Base-by-base conservation (phyloP, 2,797 vertebrate species). In the Amniataba percoides region DNA sequence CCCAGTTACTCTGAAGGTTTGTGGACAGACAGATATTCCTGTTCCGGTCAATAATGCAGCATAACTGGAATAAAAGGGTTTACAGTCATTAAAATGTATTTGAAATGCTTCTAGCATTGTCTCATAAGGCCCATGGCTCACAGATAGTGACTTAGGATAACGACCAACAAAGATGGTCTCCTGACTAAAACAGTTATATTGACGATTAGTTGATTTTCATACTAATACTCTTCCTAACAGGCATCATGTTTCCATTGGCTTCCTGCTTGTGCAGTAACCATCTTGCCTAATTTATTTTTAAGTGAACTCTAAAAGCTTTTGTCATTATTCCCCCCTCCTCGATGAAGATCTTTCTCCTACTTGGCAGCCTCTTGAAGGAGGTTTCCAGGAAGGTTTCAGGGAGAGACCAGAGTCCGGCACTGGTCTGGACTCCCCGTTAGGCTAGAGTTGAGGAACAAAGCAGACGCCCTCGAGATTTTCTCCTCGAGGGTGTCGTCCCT, bases 251-350 rank as follows among this genome's bases (percentile, higher is more conserved):
- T 68, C 52, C 27, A 77, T 67, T 64, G 57, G 78, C 67, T 78
- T 66, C 74, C 81, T 78, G 76, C 75, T 70, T 62, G 51, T 84
- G 85, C 64, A 85, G 66, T 71, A 63, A 79, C 69, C 46, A 69
- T 71, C 42, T 57, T 65, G 55, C 48, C 42, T 80, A 60, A 77
- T 91, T 85, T 80, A 78, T 86, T 87, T 84, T 9, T 21, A 72
- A 75, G 31, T 58, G 11, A 86, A 84, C 70, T 81, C 75, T 64
- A 60, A 87, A 89, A 81, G 58, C 59, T 61, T 36, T 76, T 84
- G 46, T 86, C 57, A 79, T 75, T 60, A 76, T 73, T 27, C 16
- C 49, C 48, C 19, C 23, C 3, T 14, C 14, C 11, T 34, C 58
- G 56, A 71, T 48, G 65, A 57, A 80, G 52, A 48, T 70, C 62